Conservation (phyloP, 2,888 invertebrate genomes). For the Stenotaenia linearis region DNA sequence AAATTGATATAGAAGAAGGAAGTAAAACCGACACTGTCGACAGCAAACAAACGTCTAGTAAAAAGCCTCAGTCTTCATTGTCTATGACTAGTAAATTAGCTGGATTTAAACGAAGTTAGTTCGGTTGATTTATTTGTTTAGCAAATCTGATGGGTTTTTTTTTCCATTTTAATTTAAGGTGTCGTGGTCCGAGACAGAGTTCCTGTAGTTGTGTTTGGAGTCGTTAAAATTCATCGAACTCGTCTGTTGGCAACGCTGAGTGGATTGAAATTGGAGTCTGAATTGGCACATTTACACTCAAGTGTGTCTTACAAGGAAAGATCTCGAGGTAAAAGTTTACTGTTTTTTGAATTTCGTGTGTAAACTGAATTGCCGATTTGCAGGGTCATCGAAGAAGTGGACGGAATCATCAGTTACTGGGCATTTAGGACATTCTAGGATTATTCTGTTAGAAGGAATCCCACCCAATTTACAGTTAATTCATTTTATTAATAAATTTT, state of each 20-base stretch:
- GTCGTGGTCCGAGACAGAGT: conserved; percentile 36
- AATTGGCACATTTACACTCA: conserved; percentile 85
- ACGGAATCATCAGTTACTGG: conserved; percentile 58
- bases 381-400: conserved; percentile 39
- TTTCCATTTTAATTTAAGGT: neutral
- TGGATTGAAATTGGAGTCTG: conserved; percentile 88
- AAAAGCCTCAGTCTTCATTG: neutral
- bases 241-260: conserved; percentile 81
- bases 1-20: conserved; percentile 37
- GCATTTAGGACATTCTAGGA: conserved; percentile 85
- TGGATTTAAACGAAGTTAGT: neutral
- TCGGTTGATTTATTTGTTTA: neutral
- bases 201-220: conserved; percentile 65
- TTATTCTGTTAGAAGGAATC: conserved; percentile 81
- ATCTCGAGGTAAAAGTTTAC: conserved; percentile 49
- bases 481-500: neutral
- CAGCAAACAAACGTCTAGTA: neutral
- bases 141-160: neutral
- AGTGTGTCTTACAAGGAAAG: conserved; percentile 86
- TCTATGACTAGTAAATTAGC: neutral
- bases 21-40: neutral
- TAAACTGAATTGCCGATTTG: neutral
- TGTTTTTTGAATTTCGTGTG: conserved; percentile 36
- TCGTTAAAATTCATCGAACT: conserved; percentile 78
- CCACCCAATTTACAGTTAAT: conserved; percentile 81